Evolutionary conservation across 2,113 vertebrate genomes (phyloP), one percentile per base, ranked within the genome.

Genomic region (Hypanus sabinus): DNA sequence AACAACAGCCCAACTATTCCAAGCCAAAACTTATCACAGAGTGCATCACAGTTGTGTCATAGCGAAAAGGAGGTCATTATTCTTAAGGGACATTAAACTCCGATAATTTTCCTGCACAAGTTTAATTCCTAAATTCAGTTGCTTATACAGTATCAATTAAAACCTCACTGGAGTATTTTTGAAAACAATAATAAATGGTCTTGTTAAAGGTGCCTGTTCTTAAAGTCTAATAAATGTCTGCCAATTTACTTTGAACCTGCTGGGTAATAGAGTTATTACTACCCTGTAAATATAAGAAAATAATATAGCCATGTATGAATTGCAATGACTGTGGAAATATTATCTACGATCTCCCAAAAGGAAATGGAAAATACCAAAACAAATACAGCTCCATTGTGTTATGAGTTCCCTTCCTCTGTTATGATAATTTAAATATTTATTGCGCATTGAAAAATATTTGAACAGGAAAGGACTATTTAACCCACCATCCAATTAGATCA

Each of bases 281-380:
- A 95, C 94, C 77, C 94, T 94, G 94, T 95, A 95, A 95, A 95
- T 95, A 95, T 94, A 95, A 18, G 68, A 70, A 96, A 96, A 94
- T 62, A 65, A 94, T 94, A 95, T 94, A 95, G 95, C 95, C 95
- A 95, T 96, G 96, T 96, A 95, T 94, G 95, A 96, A 95, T 95
- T 94, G 95, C 94, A 95, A 94, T 94, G 95, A 94, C 95, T 95
- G 95, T 95, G 94, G 96, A 70, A 95, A 96, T 96, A 95, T 94
- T 96, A 92, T 94, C 94, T 95, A 95, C 77, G 94, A 94, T 96
- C 94, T 95, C 95, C 77, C 95, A 94, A 94, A 94, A 36, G 94
- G 94, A 94, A 95, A 94, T 94, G 94, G 88, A 60, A 75, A 95
- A 95, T 96, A 70, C 46, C 9, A 73, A 24, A 93, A 80, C 8